Evolutionary conservation across 2,113 vertebrate genomes (phyloP).

Genomic region (Nicator chloris): DNA sequence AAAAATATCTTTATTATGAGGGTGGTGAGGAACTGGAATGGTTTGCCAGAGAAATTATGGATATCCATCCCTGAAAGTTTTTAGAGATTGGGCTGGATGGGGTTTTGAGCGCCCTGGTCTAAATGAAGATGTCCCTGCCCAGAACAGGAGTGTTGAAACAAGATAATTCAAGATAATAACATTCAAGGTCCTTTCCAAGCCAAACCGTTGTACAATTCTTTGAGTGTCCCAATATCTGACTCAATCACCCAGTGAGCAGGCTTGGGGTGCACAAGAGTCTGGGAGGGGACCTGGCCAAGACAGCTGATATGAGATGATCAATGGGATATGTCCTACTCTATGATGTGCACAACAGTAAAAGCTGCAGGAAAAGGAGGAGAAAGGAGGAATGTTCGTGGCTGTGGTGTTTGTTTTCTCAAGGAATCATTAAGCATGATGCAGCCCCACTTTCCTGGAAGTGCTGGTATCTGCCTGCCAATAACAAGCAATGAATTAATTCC

Average conservation of each 20-base stretch:
- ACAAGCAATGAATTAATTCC: not conserved
- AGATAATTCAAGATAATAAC: rapidly evolving
- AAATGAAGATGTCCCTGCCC: not conserved
- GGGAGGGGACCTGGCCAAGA: not conserved
- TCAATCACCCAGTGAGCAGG: not conserved
- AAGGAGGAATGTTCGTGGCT: not conserved
- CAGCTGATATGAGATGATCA: not conserved
- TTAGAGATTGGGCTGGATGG: not conserved
- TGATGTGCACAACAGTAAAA: not conserved
- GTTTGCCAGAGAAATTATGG: not conserved
- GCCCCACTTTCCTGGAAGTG: not conserved
- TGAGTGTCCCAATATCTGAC: not conserved
- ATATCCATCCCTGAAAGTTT: not conserved
- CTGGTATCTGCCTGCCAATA: not conserved
- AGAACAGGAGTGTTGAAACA: not conserved
- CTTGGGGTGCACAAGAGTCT: not conserved
- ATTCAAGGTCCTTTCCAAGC: not conserved
- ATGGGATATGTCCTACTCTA: too few relatives aligned
- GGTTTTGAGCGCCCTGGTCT: not conserved
- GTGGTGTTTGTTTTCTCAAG: not conserved
- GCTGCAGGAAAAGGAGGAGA: not conserved
- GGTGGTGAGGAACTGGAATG: not conserved
- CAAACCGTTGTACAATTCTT: rapidly evolving
- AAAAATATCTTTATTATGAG: not conserved
- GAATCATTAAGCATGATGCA: rapidly evolving